These are phyloP conservation scores for Craniophora ligustri DNA, from an alignment of 2,888 invertebrate genomes.

Conservation along the genomic window DNA sequence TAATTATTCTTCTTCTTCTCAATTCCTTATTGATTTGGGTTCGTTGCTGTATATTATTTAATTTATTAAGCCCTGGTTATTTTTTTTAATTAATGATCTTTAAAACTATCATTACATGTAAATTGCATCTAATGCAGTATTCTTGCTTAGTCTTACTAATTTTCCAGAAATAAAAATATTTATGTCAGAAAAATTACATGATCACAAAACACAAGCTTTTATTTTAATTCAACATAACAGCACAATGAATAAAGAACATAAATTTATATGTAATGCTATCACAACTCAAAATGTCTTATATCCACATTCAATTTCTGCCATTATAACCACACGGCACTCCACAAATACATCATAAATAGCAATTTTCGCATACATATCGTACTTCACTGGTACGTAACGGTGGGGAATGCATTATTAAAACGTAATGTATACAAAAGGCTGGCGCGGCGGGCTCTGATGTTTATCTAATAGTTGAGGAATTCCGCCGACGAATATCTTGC, in stretches of 20 bases:
- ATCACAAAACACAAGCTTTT: too few species aligned
- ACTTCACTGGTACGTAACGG: slow-evolving; percentile 40
- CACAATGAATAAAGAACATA: background rate
- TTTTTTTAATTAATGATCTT: too few species aligned
- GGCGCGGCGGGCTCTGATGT: slow-evolving; percentile 32
- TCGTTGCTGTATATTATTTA: too few species aligned
- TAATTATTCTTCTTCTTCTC: too few species aligned
- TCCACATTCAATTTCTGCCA: slow-evolving; percentile 2
- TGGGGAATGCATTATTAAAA: slow-evolving; percentile 58
- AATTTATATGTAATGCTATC: background rate
- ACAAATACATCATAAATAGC: slow-evolving; percentile 47
- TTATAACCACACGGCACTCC: slow-evolving; percentile 14
- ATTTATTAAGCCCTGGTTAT: too few species aligned
- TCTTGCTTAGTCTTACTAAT: too few species aligned
- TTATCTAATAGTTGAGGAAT: slow-evolving; percentile 45
- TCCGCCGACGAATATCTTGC: slow-evolving; percentile 33
- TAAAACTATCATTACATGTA: too few species aligned
- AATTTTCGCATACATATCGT: slow-evolving; percentile 51
- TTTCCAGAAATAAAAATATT: too few species aligned
- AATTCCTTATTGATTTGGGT: too few species aligned
- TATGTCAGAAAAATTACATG: too few species aligned
- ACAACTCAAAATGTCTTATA: background rate
- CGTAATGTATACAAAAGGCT: slow-evolving; percentile 50
- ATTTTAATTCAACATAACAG: background rate
- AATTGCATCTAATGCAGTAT: too few species aligned